Base-by-base conservation (phyloP, 2,113 vertebrate genomes). In the Trogon surrucura region DNA sequence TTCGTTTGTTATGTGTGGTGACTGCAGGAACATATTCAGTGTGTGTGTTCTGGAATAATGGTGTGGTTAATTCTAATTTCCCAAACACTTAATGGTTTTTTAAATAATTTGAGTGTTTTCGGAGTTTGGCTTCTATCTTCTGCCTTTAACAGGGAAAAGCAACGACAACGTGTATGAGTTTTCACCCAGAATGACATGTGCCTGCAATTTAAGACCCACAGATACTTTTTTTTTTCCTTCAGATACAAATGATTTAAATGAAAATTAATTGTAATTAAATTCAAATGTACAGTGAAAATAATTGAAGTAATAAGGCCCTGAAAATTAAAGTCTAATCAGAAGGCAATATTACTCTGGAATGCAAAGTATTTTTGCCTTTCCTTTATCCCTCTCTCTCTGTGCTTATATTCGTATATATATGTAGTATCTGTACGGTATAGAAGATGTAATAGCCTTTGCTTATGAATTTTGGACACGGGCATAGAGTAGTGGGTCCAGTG, bases 31-130 rank as follows among this genome's bases (percentile, higher is more conserved):
- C 66, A 75, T 41, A 41, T 56, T 94, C 61, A 82, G 23, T 82
- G 2, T 64, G 34, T 64, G 44, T 93, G 36, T 86, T 94, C 72
- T 88, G 69, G 25, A 88, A 80, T 88, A 93, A 74, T 78, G 75
- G 50, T 66, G 75, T 78, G 81, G 89, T 79, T 92, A 92, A 89
- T 81, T 48, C 34, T 91, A 61, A 92, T 92, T 94, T 93, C 65
- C 73, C 73, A 87, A 72, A 57, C 21, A 50, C 50, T 88, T 88
- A 65, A 81, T 93, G 60, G 0, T 29, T 89, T 85, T 88, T 79
- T 9, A 50, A 83, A 69, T 92, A 95, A 91, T 88, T 25, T n/a
- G 36, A 47, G 20, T 1, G 0, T 81, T 92, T 89, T 91, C 38
- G 23, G 85, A 82, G 20, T 81, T 74, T 87, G 70, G 26, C 14